Evolutionary conservation across 2,113 vertebrate genomes (phyloP), one percentile per base, ranked within the genome.

Genomic region (Limanda limanda): DNA sequence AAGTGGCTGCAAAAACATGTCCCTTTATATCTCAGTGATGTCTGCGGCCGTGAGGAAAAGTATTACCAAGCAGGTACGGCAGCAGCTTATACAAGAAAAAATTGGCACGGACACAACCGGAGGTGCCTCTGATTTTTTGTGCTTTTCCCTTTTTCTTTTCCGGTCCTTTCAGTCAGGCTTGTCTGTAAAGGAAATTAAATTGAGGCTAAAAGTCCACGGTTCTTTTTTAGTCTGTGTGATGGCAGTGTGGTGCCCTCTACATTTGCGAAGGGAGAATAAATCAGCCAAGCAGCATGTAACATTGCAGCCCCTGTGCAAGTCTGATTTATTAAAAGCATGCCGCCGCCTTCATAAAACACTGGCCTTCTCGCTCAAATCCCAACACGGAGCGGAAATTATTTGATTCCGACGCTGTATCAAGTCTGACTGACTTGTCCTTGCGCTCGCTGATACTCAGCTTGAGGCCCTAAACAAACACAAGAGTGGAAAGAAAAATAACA

Each of bases 251-350:
- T 63, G 71, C 52, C 27, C 24, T 71, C n/a, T 64, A 59, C 47
- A 51, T 79, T 73, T 82, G 48, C 62, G 79, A 84, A 77, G 70
- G 55, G 78, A 74, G 52, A 87, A 92, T 89, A 79, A 89, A 86
- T 68, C 40, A 55, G 25, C 59, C n/a, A n/a, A 79, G 59, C 70
- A 70, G 68, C 66, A 65, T 81, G 80, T 82, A 84, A 76, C 79
- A 71, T 86, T 65, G 55, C 71, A 82, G 72, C 68, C 69, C 25
- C 51, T 56, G 63, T 66, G 60, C 74, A 83, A 69, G 61, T 81
- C 76, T 54, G 55, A 66, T 83, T 78, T 76, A 87, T 89, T 86
- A 89, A 86, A 91, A 88, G 71, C 83, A 68, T 60, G 17, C 70
- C n/a, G 78, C 73, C 76, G 51, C 77, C 18, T 90, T 83, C 71